Evolutionary conservation across 2,888 invertebrate species (phyloP), one percentile per base, ranked within the genome.

Genomic region (Leptinotarsa rubiginosa): DNA sequence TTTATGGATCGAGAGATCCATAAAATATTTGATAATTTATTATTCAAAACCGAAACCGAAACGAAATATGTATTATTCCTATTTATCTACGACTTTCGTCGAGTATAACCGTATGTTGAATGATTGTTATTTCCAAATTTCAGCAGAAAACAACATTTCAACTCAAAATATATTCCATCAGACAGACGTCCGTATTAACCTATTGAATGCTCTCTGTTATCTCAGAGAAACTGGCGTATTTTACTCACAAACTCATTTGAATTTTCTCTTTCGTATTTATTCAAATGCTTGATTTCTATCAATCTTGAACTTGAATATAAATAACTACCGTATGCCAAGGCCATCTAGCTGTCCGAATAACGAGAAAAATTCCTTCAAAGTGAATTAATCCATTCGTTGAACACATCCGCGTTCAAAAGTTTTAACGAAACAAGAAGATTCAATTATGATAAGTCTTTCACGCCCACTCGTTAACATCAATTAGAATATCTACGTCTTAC

Each of bases 231-330:
- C 41, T 41, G 41, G 10, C 41, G 2, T 54, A 18, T 13, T 10
- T 3, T 7, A 4, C 10, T 18, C 13, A 7, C 7, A 20, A 18
- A 22, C n/a, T 22, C 18, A 22, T 22, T 22, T 56, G 5, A 56
- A 56, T 56, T 16, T 16, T 12, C 22, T 22, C 1, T 3, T 41
- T 31, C 62, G n/a, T 25, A 25, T 62, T n/a, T 62, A 25, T 20
- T 62, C 62, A 31, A 59, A 62, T 62, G n/a, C 16, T 62, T 12
- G n/a, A 41, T 31, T 62, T 62, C 15, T n/a, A 62, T 62, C 62
- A 62, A 62, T 62, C 62, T 62, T 31, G 62, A 62, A 31, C 31
- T 62, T 25, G 62, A 62, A 62, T 62, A 41, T 62, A 41, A 62
- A 41, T 41, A n/a, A 16, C 16, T 16, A 62, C 2, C 22, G 15